Evolutionary conservation across 2,113 vertebrate genomes (phyloP), one percentile per base, ranked within the genome.

Genomic region (Pristiophorus japonicus): DNA sequence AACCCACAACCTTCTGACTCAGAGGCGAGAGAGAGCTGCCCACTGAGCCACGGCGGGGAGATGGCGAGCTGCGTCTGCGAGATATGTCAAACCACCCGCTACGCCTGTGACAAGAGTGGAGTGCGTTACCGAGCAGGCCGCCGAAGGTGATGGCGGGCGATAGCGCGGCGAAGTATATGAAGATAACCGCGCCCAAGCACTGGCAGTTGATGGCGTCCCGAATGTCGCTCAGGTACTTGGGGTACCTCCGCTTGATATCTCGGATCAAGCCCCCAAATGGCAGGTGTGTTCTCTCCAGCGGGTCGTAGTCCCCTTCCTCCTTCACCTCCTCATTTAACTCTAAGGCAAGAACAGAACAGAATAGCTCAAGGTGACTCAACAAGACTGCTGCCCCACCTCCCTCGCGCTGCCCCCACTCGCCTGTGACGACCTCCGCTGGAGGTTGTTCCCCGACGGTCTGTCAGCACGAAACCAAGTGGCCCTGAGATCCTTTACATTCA

Each of bases 111-210:
- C 47, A 51, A 51, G 51, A 51, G 51, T 4, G 51, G 24, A 55
- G 27, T 34, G 47, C 27, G n/a, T 30, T 98, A 99, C 99, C 99
- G 97, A 99, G 97, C 96, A 99, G 98, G 95, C 99, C 99, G 96
- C 99, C 99, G 38, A 99, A 99, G 95, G 99, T 99, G 97, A 99
- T 99, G 96, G 99, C 99, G 22, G 99, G 99, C 30, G 99, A 99
- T 96, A 99, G 98, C 90, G 99, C 99, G 0, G 99, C 99, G 14
- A 99, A 99, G 97, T 99, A 99, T 97, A 99, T 99, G 97, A 99
- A 99, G 96, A 99, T 98, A 96, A 99, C 97, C 0, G 99, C 99
- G 0, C 99, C 99, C 78, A 99, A 85, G 62, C 99, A 99, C 97
- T 99, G 99, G 96, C 97, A 98, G 97, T 99, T 98, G 96, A 99